Evolutionary conservation across 2,888 invertebrate genomes (phyloP).

Genomic region (Nomada ruficornis): DNA sequence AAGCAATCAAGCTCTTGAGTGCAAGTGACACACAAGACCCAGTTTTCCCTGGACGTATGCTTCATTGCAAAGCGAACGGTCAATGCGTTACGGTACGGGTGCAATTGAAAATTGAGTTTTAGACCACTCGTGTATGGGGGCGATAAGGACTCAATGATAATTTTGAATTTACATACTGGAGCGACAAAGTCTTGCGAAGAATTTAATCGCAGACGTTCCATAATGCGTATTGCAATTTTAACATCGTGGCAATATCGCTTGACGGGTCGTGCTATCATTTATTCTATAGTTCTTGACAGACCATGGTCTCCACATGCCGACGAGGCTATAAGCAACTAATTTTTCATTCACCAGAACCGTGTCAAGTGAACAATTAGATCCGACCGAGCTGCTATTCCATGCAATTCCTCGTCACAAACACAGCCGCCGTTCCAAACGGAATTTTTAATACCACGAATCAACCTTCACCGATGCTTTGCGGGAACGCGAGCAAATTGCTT

Average conservation of each 20-base stretch:
- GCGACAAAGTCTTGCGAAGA: too few species aligned
- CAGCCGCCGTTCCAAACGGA: slow-evolving; percentile 10
- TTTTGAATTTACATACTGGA: too few species aligned
- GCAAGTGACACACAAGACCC: slow-evolving; percentile 32
- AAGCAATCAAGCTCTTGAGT: slow-evolving; percentile 35
- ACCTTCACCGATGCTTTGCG: neutral
- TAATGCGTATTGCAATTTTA: neutral
- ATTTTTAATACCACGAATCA: slow-evolving; percentile 35
- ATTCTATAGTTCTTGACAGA: neutral
- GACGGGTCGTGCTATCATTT: neutral
- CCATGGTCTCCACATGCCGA: neutral
- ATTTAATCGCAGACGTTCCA: too few species aligned
- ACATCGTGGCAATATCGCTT: neutral
- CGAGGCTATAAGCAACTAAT: slow-evolving; percentile 32
- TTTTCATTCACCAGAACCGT: slow-evolving; percentile 39
- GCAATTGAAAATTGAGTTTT: slow-evolving; percentile 19
- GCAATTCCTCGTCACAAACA: slow-evolving; percentile 20
- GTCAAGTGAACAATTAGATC: slow-evolving; percentile 49
- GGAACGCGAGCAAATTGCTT: too few species aligned
- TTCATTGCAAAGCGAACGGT: slow-evolving; percentile 11
- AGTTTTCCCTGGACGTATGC: slow-evolving; percentile 17
- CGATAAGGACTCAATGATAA: neutral
- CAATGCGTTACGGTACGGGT: slow-evolving; percentile 8
- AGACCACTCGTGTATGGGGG: neutral
- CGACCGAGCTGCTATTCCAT: neutral